phyloP scores from a whole-genome alignment of 2,797 vertebrate species.

The Heliangelus exortis region DNA sequence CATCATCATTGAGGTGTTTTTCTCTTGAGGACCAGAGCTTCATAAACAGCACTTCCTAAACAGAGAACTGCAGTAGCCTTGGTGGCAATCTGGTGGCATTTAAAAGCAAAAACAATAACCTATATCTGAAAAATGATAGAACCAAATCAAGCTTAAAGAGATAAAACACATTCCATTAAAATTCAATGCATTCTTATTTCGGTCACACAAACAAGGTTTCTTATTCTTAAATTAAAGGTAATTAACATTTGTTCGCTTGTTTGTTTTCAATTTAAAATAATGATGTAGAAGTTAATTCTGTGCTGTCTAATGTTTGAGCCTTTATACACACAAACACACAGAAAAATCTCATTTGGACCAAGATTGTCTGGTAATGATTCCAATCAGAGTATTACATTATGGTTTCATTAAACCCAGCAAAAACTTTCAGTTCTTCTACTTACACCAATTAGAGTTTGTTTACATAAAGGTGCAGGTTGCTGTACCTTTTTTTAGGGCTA shows the following conservation, averaged over 20 bases:
- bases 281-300: slow-evolving; percentile 33
- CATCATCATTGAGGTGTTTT: neutral
- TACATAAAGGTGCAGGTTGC: neutral
- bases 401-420: slow-evolving; percentile 27
- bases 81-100: neutral
- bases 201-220: slow-evolving; percentile 1
- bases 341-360: slow-evolving; percentile 7
- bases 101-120: neutral
- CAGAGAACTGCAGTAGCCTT: neutral
- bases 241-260: slow-evolving; percentile 49
- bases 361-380: slow-evolving; percentile 26
- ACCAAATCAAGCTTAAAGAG: neutral
- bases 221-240: slow-evolving; percentile 45
- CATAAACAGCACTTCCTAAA: neutral
- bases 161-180: slow-evolving; percentile 1
- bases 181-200: neutral
- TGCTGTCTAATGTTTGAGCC: neutral
- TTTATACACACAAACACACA: neutral
- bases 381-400: slow-evolving; percentile 15
- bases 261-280: slow-evolving; percentile 65
- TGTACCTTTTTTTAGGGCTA: neutral
- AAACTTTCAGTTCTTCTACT: neutral
- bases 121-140: neutral
- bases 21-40: neutral
- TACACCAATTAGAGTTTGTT: neutral